Base-by-base conservation (phyloP, 2,797 vertebrate species). In the Aulostomus chinensis region DNA sequence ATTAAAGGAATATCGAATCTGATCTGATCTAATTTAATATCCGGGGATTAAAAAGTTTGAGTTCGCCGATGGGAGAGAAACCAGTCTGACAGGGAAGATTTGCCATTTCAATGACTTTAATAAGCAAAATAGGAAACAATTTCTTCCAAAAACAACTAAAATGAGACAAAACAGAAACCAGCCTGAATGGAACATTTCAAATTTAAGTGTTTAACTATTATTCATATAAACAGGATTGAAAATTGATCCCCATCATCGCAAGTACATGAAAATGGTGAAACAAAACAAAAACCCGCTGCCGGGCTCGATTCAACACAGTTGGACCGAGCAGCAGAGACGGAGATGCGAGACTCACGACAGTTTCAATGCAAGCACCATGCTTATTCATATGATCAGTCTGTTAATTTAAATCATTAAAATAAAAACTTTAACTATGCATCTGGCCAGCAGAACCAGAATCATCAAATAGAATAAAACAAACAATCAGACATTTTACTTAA, bases 61-160 rank as follows among this genome's bases (percentile, higher is more conserved):
- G 22, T 24, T 50, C 41, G 36, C 16, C 26, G n/a, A 13, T 42
- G 11, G 11, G 18, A 12, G 36, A 3, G 45, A 18, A 31, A 41
- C 33, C 80, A 37, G 76, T 88, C 84, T 67, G 75, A 78, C 74
- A 83, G 36, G 52, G 67, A 63, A 90, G 81, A 83, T 51, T 90
- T 93, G 94, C 93, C 92, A 97, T 96, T 93, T 98, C 91, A 93
- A 92, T 98, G 93, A 95, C 93, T 96, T 98, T 98, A 96, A 96
- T 98, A 97, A 98, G 95, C 96, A 98, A 98, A 99, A 97, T 97
- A 98, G 94, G 95, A 97, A 98, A 98, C 92, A 90, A 95, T 94
- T 97, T 97, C 83, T 91, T 91, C 85, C 87, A 91, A 93, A 92
- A 92, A 92, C 91, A 90, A 90, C 85, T 16, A 86, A 88, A 94